These are phyloP conservation scores for Crenuchus spilurus DNA, from an alignment of 2,797 vertebrate genomes.

Conservation along the genomic window DNA sequence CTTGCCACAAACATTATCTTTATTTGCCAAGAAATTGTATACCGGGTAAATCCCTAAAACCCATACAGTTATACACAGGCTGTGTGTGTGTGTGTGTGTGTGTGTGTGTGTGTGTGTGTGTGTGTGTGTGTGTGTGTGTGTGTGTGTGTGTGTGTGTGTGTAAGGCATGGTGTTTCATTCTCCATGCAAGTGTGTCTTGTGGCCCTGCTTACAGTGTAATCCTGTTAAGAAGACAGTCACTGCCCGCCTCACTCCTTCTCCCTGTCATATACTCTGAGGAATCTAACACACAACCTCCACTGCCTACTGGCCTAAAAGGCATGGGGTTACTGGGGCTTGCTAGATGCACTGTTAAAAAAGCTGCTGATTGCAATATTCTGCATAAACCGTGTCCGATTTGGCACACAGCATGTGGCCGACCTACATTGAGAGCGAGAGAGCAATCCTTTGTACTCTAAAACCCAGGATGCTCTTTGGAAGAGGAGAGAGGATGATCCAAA, in stretches of 20 bases:
- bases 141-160: conserved; percentile 5
- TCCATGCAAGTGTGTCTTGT: conserved; percentile 35
- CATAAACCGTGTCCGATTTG: conserved; percentile 30
- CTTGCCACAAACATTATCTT: too few relatives aligned
- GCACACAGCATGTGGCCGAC: conserved; percentile 6
- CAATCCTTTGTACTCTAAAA: conserved; percentile 4
- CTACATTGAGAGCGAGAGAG: background rate
- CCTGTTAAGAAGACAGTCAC: conserved; percentile 68
- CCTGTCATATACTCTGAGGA: conserved; percentile 69
- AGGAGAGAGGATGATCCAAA: background rate
- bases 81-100: too few relatives aligned
- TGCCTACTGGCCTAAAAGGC: conserved; percentile 25
- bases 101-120: too few relatives aligned
- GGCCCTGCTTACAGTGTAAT: conserved; percentile 70
- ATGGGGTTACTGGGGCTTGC: conserved; percentile 19
- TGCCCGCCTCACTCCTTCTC: conserved; percentile 53
- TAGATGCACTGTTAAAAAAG: conserved; percentile 24
- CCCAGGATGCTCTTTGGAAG: background rate
- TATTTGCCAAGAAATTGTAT: too few relatives aligned
- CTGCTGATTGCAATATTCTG: conserved; percentile 22
- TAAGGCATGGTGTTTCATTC: conserved; percentile 24
- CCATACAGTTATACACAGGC: too few relatives aligned
- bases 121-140: too few relatives aligned
- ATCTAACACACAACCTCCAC: conserved; percentile 47
- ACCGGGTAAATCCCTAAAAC: too few relatives aligned